These are phyloP conservation scores for Aricia artaxerxes DNA, from an alignment of 2,888 invertebrate genomes.

Conservation along the genomic window DNA sequence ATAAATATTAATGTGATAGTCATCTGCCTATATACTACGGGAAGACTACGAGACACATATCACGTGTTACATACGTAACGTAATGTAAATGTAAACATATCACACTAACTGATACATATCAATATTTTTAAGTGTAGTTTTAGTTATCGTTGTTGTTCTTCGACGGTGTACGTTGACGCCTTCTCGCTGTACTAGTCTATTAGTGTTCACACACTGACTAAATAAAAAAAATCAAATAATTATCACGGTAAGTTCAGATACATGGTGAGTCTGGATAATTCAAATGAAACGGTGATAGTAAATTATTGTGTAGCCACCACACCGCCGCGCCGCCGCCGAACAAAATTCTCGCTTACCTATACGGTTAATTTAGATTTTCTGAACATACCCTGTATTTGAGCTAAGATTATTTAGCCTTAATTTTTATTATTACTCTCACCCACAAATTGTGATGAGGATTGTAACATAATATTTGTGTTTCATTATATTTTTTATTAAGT, in stretches of 20 bases:
- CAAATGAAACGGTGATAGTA: too few species aligned
- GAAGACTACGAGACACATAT: constrained; percentile 48
- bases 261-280: neutral
- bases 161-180: constrained; percentile 52
- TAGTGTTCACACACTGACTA: neutral
- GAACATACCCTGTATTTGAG: too few species aligned
- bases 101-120: constrained; percentile 53
- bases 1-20: constrained; percentile 43
- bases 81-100: constrained; percentile 45
- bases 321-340: too few species aligned
- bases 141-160: constrained; percentile 75
- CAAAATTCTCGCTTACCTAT: too few species aligned
- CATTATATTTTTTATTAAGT: too few species aligned
- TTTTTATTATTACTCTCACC: too few species aligned
- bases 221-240: neutral
- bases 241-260: neutral
- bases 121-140: constrained; percentile 62
- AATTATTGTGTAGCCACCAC: too few species aligned
- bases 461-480: too few species aligned
- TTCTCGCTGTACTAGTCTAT: neutral
- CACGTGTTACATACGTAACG: constrained; percentile 44
- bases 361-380: too few species aligned
- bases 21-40: constrained; percentile 45
- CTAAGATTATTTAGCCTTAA: too few species aligned
- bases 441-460: too few species aligned